Conservation (phyloP, 2,888 invertebrate genomes). For the Sympetrum striolatum region DNA sequence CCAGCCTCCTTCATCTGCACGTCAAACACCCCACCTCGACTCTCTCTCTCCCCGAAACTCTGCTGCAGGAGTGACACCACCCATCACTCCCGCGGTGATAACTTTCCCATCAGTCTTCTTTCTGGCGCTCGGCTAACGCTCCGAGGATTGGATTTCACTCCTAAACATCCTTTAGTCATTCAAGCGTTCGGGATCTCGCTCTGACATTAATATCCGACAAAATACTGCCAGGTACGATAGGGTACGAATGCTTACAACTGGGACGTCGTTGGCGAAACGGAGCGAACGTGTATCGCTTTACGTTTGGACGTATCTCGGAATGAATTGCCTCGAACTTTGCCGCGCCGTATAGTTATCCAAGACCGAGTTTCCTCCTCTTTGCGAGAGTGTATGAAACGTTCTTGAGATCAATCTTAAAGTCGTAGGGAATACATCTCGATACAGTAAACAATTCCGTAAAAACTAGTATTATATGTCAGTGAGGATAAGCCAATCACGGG, state of each 20-base stretch:
- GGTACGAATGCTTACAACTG: background rate
- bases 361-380: no score
- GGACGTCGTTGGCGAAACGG: background rate
- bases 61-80: background rate
- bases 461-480: no score
- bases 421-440: no score
- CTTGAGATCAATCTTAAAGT: no score
- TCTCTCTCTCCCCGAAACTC: background rate
- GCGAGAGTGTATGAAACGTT: no score
- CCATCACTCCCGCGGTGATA: constrained; percentile 26
- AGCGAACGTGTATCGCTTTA: background rate
- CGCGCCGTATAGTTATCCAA: no score
- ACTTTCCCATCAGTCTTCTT: background rate
- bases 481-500: no score
- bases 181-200: background rate
- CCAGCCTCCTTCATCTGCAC: background rate
- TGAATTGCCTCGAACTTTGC: no score
- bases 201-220: background rate
- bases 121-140: background rate
- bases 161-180: background rate
- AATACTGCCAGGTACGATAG: background rate
- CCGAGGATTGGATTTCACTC: constrained; percentile 18
- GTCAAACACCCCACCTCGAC: background rate
- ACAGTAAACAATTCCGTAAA: no score
- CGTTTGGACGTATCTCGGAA: no score